Conservation (phyloP, 1,140 invertebrate species). For the Babylonia areolata region DNA sequence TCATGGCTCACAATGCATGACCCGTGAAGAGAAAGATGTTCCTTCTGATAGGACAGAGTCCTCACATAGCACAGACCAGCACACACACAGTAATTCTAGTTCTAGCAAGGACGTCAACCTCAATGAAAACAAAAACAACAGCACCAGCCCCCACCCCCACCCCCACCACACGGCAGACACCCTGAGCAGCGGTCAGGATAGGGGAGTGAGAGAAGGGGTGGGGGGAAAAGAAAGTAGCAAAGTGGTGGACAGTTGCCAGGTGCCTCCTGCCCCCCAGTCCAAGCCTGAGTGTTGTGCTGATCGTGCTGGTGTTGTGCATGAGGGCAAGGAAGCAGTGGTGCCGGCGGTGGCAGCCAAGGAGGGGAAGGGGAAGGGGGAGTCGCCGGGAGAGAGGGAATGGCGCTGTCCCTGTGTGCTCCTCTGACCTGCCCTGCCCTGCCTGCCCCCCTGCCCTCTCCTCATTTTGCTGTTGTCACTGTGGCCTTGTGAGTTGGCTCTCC, state of each 20-base stretch:
- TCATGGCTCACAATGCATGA: not conserved
- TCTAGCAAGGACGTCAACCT: not conserved
- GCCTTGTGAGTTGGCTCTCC: constrained; percentile 46
- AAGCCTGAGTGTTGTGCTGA: constrained; percentile 37
- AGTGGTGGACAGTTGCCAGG: constrained; percentile 15
- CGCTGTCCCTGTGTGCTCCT: constrained; percentile 61
- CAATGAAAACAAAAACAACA: not conserved
- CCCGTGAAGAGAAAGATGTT: not conserved
- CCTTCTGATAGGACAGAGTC: not conserved
- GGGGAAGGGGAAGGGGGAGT: constrained; percentile 1
- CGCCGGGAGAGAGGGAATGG: not conserved
- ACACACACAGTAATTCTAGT: not conserved
- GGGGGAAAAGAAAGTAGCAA: not conserved
- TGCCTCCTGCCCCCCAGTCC: not conserved
- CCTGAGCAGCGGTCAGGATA: not conserved
- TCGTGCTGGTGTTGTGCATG: constrained; percentile 46
- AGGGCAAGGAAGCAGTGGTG: not conserved
- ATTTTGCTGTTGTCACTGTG: constrained; percentile 42
- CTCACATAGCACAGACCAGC: not conserved
- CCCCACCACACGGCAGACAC: not conserved
- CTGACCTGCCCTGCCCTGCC: constrained; percentile 43
- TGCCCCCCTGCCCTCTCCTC: constrained; percentile 27
- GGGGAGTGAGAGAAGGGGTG: not conserved
- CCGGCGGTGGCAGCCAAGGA: not conserved
- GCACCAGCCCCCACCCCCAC: too few relatives aligned